Conservation (phyloP, 2,797 vertebrate species). For the Muscicapa striata region DNA sequence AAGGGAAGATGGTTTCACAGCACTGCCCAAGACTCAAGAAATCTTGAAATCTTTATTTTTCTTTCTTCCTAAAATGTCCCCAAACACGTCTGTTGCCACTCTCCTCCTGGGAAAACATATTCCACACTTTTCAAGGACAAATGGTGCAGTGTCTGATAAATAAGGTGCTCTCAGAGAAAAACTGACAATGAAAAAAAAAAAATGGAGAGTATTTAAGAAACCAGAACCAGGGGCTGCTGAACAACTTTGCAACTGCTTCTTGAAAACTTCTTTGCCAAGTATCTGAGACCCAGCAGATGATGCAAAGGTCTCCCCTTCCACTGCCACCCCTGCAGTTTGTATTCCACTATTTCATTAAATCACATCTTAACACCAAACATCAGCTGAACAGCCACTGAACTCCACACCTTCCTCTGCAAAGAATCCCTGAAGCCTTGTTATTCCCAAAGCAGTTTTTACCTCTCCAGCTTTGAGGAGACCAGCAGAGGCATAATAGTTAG, state of each 20-base stretch:
- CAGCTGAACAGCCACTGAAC: neutral
- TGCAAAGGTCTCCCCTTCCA: neutral
- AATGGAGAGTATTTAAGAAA: neutral
- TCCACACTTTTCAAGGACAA: neutral
- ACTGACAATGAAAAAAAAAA: neutral
- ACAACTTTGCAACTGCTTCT: neutral
- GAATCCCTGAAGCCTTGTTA: neutral
- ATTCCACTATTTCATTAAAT: neutral
- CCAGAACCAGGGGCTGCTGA: neutral
- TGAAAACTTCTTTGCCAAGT: neutral
- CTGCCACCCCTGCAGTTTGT: neutral
- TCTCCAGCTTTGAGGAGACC: slow-evolving; percentile 90
- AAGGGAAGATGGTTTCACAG: neutral
- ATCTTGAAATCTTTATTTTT: neutral
- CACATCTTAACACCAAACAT: neutral
- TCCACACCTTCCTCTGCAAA: neutral
- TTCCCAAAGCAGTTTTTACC: slow-evolving; percentile 75
- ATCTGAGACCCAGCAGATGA: neutral
- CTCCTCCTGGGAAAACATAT: neutral
- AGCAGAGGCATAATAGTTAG: slow-evolving; percentile 95
- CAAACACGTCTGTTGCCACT: neutral
- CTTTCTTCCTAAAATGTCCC: neutral
- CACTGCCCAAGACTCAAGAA: neutral
- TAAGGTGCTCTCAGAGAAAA: neutral
- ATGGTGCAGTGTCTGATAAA: neutral